Conservation (phyloP, 2,113 vertebrate species). For the Casuarius casuarius region DNA sequence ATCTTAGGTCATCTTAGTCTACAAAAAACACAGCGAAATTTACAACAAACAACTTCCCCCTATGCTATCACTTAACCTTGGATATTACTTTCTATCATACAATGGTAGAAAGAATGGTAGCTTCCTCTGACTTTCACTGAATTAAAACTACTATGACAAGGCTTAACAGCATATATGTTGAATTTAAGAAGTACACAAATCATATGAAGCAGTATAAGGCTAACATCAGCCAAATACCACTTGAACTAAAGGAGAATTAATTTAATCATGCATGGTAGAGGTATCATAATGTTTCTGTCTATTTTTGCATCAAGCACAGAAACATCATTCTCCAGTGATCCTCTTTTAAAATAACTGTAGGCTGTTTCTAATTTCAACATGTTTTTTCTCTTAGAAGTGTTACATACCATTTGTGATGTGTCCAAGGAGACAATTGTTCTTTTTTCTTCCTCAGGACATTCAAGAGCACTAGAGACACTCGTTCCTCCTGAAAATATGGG, state of each 20-base stretch:
- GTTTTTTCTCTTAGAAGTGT: background rate
- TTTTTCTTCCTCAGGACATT: constrained; percentile 93
- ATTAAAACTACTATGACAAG: background rate
- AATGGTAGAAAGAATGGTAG: background rate
- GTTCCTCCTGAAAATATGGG: constrained; percentile 87
- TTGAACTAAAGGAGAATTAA: background rate
- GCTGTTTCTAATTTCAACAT: background rate
- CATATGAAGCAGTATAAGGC: background rate
- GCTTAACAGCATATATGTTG: background rate
- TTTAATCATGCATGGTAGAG: background rate
- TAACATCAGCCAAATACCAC: background rate
- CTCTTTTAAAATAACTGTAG: background rate
- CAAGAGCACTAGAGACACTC: constrained; percentile 93
- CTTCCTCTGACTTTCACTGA: background rate
- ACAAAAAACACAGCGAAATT: background rate
- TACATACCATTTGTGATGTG: constrained; percentile 96
- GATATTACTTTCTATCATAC: background rate
- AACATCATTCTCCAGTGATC: background rate
- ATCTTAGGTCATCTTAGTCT: background rate
- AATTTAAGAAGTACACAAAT: background rate
- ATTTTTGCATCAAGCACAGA: background rate
- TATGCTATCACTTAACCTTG: background rate
- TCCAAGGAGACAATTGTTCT: constrained; percentile 95
- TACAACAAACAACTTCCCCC: background rate
- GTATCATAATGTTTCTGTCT: background rate